Conservation (phyloP, 2,797 vertebrate species). For the Threskiornis aethiopicus region DNA sequence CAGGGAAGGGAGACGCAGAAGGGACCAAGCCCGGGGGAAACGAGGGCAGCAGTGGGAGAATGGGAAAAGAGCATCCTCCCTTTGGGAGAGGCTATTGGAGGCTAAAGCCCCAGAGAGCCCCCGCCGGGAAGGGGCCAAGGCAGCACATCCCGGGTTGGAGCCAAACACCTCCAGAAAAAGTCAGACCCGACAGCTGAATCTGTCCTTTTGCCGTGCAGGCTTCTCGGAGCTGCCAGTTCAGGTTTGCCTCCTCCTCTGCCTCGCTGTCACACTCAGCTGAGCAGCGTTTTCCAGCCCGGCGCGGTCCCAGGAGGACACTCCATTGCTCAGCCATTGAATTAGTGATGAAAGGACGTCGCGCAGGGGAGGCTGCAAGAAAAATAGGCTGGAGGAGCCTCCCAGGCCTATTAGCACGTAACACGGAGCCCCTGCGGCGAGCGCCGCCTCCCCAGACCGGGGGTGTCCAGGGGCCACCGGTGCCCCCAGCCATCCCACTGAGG, state of each 20-base stretch:
- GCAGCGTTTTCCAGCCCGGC: background rate
- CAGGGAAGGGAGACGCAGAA: background rate
- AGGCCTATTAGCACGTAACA: background rate
- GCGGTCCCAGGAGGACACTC: background rate
- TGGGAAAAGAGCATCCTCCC: background rate
- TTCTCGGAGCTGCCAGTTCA: background rate
- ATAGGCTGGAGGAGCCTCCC: background rate
- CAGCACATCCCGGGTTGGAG: background rate
- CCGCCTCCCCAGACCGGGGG: background rate
- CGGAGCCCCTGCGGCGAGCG: background rate
- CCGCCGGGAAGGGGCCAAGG: fast-evolving
- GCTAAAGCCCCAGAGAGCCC: background rate
- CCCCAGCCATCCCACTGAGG: background rate
- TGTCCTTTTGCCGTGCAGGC: background rate
- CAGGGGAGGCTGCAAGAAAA: background rate
- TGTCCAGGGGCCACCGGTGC: background rate
- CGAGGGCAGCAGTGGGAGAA: background rate
- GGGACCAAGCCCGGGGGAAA: background rate
- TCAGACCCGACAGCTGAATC: background rate
- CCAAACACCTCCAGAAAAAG: background rate
- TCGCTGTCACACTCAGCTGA: background rate
- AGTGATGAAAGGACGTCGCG: fast-evolving
- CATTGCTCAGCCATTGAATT: background rate
- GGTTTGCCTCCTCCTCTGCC: background rate
- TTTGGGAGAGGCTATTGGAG: background rate